Evolutionary conservation across 2,888 invertebrate genomes (phyloP).

Genomic region (Amphimallon solstitiale): DNA sequence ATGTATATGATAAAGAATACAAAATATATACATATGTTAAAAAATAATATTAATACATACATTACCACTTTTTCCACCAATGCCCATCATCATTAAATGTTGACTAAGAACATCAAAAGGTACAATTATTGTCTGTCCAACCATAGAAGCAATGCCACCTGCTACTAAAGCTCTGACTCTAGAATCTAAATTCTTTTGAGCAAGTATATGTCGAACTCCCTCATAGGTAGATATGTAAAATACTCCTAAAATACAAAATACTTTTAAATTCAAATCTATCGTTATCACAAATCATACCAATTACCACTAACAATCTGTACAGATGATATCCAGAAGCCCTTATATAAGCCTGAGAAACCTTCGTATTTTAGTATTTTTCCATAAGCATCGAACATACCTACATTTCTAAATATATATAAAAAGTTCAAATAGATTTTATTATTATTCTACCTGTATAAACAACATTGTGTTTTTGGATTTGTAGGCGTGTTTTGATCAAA

Average conservation of each 20-base stretch:
- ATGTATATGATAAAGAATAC: background rate
- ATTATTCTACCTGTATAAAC: conserved; percentile 76
- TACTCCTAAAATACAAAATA: conserved; percentile 69
- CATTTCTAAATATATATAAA: conserved; percentile 37
- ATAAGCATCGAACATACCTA: conserved; percentile 87
- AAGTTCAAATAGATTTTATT: background rate
- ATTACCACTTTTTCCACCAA: conserved; percentile 51
- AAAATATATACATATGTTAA: background rate
- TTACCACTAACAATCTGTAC: conserved; percentile 68
- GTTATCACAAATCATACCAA: conserved; percentile 17
- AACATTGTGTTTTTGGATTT: conserved; percentile 84
- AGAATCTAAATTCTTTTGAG: conserved; percentile 72
- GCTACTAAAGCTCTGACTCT: conserved; percentile 83
- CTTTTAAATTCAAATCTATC: background rate
- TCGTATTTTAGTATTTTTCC: conserved; percentile 86
- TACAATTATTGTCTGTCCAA: conserved; percentile 94
- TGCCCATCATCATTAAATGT: conserved; percentile 93
- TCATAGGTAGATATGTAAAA: conserved; percentile 96
- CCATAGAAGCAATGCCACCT: conserved; percentile 90
- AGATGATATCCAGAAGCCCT: conserved; percentile 95
- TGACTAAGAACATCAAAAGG: conserved; percentile 97
- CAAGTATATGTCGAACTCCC: conserved; percentile 83
- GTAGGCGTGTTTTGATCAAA: conserved; percentile 93
- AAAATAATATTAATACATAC: conserved; percentile 55
- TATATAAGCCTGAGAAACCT: conserved; percentile 87